Base-by-base conservation (phyloP, 1,140 invertebrate species). In the Tetraneura akinire region DNA sequence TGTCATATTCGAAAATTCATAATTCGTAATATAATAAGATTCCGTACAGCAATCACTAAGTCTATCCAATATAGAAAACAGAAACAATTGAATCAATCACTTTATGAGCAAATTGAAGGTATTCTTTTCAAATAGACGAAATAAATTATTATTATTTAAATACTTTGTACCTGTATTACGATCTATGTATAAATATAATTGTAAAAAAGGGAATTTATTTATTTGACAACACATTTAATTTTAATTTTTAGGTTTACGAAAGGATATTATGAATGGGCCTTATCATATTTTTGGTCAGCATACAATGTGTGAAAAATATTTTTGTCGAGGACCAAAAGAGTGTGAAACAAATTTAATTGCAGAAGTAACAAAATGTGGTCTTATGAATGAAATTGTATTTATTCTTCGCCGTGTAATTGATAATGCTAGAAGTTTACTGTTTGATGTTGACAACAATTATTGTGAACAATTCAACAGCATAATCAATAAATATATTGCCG, bases 401-500 rank as follows among this genome's bases (percentile, higher is more conserved):
- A n/a, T 4, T 23, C 0, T 68, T 13, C 37, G 32, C 1, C 37
- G 37, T 21, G 64, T 68, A 4, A 23, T 14, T 13, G n/a, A 68
- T 2, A 68, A 68, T 68, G 18, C 64, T n/a, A 42, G 21, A 42
- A 68, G 62, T 21, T 10, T 66, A 0, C 1, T 42, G 0, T 13
- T n/a, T 66, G 32, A 66, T 21, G 29, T 66, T n/a, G 62, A 37
- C 18, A 66, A 66, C 42, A 66, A 66, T 10, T 66, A 66, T 37
- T 66, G 62, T 42, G 16, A 66, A n/a, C 62, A 42, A n/a, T 13
- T 66, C 10, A 66, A 66, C 16, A 66, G 62, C 37, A 37, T 68
- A 1, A 23, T 68, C 2, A 68, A 68, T 29, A 68, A 45, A 45
- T n/a, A 68, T 21, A 68, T 68, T 4, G 64, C 37, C 0, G 64